Evolutionary conservation across 2,888 invertebrate genomes (phyloP).

Genomic region (Ectemnius lituratus): DNA sequence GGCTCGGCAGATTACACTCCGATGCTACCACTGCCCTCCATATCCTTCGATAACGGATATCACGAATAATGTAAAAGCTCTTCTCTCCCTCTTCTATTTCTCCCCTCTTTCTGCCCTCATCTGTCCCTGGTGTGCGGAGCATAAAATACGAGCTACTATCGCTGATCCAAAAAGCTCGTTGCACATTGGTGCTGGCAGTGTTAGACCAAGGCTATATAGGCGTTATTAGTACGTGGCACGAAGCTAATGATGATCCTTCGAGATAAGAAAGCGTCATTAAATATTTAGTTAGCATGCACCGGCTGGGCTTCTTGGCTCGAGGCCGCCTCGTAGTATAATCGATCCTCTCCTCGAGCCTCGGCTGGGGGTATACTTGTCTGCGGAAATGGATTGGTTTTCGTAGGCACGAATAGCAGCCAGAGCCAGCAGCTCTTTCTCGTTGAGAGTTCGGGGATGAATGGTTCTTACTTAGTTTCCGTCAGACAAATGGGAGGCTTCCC

Average conservation of each 20-base stretch:
- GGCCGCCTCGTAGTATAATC: conserved; percentile 14
- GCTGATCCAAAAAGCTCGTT: not conserved
- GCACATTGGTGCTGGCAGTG: not conserved
- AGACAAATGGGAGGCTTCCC: not conserved
- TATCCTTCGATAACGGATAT: conserved; percentile 4
- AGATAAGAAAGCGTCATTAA: conserved; percentile 31
- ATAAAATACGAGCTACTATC: too few relatives aligned
- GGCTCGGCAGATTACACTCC: conserved; percentile 11
- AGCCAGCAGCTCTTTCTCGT: not conserved
- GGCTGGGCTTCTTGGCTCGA: not conserved
- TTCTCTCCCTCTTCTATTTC: too few relatives aligned
- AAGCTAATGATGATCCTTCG: conserved; percentile 10
- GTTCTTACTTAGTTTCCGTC: conserved; percentile 4
- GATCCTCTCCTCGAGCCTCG: conserved; percentile 15
- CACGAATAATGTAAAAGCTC: too few relatives aligned
- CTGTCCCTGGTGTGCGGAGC: not conserved
- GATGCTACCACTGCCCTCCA: conserved; percentile 2
- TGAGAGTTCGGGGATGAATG: conserved; percentile 7
- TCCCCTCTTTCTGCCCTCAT: not conserved
- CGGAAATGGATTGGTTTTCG: conserved; percentile 6
- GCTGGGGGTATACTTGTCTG: not conserved
- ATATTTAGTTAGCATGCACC: conserved; percentile 34
- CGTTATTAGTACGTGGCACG: not conserved
- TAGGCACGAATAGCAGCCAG: not conserved
- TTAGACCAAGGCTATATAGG: not conserved